phyloP scores from a whole-genome alignment of 1,140 invertebrate species.

The Ips typographus region DNA sequence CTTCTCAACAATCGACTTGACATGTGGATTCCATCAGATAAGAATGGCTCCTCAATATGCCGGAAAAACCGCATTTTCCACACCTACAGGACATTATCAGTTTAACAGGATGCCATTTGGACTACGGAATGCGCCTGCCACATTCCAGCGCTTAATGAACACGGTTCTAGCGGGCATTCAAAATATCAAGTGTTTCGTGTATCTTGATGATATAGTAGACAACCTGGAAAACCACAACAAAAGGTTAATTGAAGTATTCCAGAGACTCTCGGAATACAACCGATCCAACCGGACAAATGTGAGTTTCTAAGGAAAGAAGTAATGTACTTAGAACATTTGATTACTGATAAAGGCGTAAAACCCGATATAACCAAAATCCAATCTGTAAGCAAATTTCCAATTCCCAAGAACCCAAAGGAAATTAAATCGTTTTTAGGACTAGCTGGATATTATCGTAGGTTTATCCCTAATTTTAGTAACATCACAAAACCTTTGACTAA shows the following conservation, averaged over 20 bases:
- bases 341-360: constrained; percentile 39
- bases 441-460: constrained; percentile 18
- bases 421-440: constrained; percentile 27
- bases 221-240: constrained; percentile 45
- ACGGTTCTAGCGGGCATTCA: constrained; percentile 47
- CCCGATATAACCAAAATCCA: constrained; percentile 36
- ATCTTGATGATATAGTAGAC: constrained; percentile 48
- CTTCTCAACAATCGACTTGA: constrained; percentile 36
- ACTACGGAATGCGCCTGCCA: background rate
- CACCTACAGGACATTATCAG: constrained; percentile 49
- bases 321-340: constrained; percentile 41
- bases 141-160: constrained; percentile 43
- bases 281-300: constrained; percentile 27
- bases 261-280: constrained; percentile 19
- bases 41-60: background rate
- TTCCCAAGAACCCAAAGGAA: constrained; percentile 19
- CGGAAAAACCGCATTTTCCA: constrained; percentile 42
- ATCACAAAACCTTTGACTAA: constrained; percentile 32
- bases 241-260: constrained; percentile 23
- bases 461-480: constrained; percentile 19
- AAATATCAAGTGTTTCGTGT: constrained; percentile 31
- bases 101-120: constrained; percentile 31
- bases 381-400: constrained; percentile 12
- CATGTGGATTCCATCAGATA: constrained; percentile 20
- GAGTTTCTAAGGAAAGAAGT: constrained; percentile 32